phyloP scores from a whole-genome alignment of 2,888 invertebrate species.

The Synergus itoensis region DNA sequence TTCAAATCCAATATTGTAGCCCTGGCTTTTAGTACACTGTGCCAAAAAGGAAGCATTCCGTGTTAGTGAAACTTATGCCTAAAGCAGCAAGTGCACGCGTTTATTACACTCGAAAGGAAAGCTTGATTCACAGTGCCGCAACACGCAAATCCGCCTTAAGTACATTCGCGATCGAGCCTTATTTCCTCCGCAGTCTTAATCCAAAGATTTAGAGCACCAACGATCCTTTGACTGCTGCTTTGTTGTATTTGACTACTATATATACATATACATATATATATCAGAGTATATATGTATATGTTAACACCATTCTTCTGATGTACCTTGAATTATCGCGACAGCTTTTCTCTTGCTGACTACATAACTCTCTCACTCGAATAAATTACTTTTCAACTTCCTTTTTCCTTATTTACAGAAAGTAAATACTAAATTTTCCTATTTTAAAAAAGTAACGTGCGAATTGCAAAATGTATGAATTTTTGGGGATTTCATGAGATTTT shows the following conservation, averaged over 20 bases:
- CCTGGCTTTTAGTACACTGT: background rate
- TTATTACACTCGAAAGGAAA: slow-evolving; percentile 40
- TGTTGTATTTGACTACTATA: background rate
- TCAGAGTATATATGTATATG: too few relatives aligned
- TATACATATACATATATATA: too few relatives aligned
- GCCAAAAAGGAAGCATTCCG: slow-evolving; percentile 3
- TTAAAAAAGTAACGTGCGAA: too few relatives aligned
- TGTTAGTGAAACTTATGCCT: slow-evolving; percentile 12
- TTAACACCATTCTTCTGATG: background rate
- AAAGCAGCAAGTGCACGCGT: slow-evolving; percentile 28
- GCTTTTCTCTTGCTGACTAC: slow-evolving; percentile 1
- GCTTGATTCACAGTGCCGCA: slow-evolving; percentile 54
- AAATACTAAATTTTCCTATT: too few relatives aligned
- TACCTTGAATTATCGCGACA: background rate
- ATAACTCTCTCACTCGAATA: background rate
- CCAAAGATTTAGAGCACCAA: slow-evolving; percentile 15
- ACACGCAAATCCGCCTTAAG: slow-evolving; percentile 51
- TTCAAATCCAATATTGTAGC: background rate
- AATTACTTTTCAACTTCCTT: background rate
- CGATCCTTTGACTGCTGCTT: slow-evolving; percentile 17
- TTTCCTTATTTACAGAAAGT: background rate
- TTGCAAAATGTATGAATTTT: too few relatives aligned
- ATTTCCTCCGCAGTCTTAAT: slow-evolving; percentile 17
- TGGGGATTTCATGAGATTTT: too few relatives aligned
- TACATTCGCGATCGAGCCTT: slow-evolving; percentile 31